These are phyloP conservation scores for Sphaeramia orbicularis DNA, from an alignment of 2,797 vertebrate species.

Conservation along the genomic window DNA sequence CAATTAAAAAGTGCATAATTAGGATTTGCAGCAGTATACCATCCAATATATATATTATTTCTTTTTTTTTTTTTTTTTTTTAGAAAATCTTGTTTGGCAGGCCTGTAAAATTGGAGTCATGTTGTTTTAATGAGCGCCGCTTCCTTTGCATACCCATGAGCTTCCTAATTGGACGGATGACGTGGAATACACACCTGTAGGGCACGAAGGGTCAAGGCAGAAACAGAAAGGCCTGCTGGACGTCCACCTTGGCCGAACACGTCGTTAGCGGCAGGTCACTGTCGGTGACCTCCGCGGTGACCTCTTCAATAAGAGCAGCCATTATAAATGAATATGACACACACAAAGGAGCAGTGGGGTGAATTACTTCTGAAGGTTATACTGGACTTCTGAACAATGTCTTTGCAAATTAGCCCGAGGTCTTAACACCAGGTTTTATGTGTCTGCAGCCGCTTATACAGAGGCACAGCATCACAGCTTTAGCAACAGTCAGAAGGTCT, in stretches of 20 bases:
- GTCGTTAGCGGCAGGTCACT: conserved; percentile 27
- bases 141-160: conserved; percentile 53
- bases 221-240: conserved; percentile 13
- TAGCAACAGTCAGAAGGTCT: background rate
- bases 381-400: background rate
- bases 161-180: conserved; percentile 62
- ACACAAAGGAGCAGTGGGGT: background rate
- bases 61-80: no score
- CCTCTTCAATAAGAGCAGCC: conserved; percentile 28
- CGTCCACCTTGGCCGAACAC: conserved; percentile 30
- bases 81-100: conserved; percentile 23
- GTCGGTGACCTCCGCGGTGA: conserved; percentile 31
- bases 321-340: conserved; percentile 33
- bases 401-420: conserved; percentile 22
- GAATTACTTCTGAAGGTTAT: conserved; percentile 22
- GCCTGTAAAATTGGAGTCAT: conserved; percentile 21
- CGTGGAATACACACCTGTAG: conserved; percentile 57
- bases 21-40: conserved; percentile 24
- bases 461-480: background rate
- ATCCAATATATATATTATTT: background rate
- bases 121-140: conserved; percentile 60
- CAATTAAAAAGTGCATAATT: conserved; percentile 65
- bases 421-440: background rate
- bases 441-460: background rate
- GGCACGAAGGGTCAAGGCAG: conserved; percentile 39